Evolutionary conservation across 2,113 vertebrate species (phyloP).

Genomic region (Dryoscopus gambensis): DNA sequence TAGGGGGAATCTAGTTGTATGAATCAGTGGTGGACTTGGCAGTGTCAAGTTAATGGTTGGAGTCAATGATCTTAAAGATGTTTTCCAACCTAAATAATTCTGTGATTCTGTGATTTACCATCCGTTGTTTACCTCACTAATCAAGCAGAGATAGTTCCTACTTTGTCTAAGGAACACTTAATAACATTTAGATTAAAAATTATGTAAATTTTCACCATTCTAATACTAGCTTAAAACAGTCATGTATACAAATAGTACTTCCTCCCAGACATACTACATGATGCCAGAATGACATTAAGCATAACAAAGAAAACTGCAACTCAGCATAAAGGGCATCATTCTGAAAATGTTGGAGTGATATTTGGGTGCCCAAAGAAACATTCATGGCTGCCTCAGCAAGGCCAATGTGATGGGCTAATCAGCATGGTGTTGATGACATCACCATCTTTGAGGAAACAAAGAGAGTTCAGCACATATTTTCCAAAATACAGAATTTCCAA

Average conservation of each 20-base stretch:
- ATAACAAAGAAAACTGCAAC: background rate
- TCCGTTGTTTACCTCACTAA: background rate
- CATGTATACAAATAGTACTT: background rate
- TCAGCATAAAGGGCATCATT: background rate
- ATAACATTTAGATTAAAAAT: background rate
- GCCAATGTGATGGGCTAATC: background rate
- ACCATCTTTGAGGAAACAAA: fast-evolving
- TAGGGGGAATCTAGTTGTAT: background rate
- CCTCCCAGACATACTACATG: background rate
- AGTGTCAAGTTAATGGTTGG: background rate
- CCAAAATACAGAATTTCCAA: background rate
- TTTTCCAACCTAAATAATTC: background rate
- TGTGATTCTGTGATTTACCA: background rate
- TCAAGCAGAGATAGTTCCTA: background rate
- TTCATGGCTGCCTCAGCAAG: background rate
- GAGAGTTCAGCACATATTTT: background rate
- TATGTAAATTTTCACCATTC: background rate
- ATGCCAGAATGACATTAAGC: background rate
- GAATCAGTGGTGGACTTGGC: background rate
- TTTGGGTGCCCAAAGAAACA: background rate
- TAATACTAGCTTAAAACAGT: background rate
- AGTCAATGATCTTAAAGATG: background rate
- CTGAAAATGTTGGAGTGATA: background rate
- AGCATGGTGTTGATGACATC: background rate
- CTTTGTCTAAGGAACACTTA: background rate